Conservation (phyloP, 2,113 vertebrate species). For the Jaculus jaculus region DNA sequence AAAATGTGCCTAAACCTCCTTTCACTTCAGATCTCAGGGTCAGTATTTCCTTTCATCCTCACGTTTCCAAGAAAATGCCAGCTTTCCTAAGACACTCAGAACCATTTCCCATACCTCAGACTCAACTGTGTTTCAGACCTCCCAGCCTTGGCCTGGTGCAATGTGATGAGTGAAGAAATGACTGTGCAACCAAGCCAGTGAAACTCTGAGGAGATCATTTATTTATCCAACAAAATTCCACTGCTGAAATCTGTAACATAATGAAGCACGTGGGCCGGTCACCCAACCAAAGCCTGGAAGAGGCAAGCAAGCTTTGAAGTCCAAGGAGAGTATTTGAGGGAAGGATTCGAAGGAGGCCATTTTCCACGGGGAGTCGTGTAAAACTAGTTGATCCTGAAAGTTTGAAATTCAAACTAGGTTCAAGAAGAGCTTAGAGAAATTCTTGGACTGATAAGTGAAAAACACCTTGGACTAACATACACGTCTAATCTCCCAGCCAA, state of each 20-base stretch:
- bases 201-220: slow-evolving; percentile 1
- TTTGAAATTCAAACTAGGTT: neutral
- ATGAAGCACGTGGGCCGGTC: neutral
- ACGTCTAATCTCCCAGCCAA: neutral
- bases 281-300: neutral
- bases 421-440: neutral
- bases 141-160: neutral
- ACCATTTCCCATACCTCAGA: neutral
- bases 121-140: neutral
- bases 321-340: neutral
- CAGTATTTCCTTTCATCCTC: slow-evolving; percentile 31
- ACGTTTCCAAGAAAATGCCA: slow-evolving; percentile 27
- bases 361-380: neutral
- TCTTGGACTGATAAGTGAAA: neutral
- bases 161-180: neutral
- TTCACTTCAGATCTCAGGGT: slow-evolving; percentile 22
- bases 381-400: neutral
- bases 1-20: slow-evolving; percentile 2
- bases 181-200: neutral
- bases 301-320: slow-evolving; percentile 7
- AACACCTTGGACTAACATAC: neutral
- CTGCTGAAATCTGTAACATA: neutral
- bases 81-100: neutral
- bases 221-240: neutral
- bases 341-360: neutral